phyloP scores from a whole-genome alignment of 2,113 vertebrate species.

The Diphyllodes magnificus region DNA sequence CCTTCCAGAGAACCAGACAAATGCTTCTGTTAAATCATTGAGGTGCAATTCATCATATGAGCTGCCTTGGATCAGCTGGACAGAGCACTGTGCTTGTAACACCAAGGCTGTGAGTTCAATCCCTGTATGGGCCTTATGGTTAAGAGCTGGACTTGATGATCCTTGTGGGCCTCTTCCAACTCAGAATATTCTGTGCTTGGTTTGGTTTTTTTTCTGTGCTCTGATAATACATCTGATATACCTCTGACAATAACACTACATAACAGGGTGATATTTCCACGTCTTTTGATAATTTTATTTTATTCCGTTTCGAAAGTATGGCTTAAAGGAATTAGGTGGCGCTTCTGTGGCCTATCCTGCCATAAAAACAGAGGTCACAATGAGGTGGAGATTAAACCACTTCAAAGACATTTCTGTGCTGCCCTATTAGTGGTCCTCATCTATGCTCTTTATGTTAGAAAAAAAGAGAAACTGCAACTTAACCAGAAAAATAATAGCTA shows the following conservation, averaged over 20 bases:
- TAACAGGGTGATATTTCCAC: background rate
- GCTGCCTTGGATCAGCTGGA: background rate
- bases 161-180: fast-evolving
- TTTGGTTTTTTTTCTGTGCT: fast-evolving
- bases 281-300: background rate
- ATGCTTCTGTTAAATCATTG: background rate
- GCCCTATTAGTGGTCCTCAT: background rate
- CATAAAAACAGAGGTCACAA: background rate
- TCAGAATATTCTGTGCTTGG: background rate
- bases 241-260: background rate
- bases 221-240: background rate
- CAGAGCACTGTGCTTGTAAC: background rate
- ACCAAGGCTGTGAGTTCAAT: background rate
- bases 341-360: background rate
- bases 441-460: background rate
- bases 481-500: background rate
- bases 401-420: background rate
- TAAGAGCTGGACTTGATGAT: background rate
- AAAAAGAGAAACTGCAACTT: background rate
- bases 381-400: background rate
- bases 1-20: background rate
- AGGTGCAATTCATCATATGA: background rate
- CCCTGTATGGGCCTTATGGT: no score
- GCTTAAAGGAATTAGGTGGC: background rate
- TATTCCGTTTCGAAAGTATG: background rate